These are phyloP conservation scores for Diaprepes abbreviatus DNA, from an alignment of 2,888 invertebrate species.

Conservation along the genomic window DNA sequence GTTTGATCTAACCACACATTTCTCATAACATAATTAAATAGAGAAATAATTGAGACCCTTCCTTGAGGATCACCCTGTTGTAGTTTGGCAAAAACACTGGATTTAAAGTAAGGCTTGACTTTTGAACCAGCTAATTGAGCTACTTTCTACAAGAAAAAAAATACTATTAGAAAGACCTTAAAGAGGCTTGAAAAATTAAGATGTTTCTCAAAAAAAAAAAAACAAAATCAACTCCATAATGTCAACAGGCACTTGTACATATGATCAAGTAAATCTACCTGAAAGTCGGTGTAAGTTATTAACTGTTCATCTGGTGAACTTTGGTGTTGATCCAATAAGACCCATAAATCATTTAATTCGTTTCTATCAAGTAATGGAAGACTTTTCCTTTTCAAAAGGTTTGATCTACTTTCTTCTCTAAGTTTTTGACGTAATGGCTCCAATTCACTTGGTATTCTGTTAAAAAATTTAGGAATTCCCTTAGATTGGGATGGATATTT, in stretches of 20 bases:
- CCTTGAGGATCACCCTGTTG: conserved; percentile 90
- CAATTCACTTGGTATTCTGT: conserved; percentile 81
- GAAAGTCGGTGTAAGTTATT: conserved; percentile 88
- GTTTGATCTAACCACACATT: conserved; percentile 97
- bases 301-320: conserved; percentile 85
- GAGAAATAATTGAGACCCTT: conserved; percentile 86
- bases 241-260: too few relatives aligned
- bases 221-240: too few relatives aligned
- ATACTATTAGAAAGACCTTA: too few relatives aligned
- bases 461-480: conserved; percentile 82
- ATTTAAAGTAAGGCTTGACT: conserved; percentile 80
- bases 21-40: conserved; percentile 96
- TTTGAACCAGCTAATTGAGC: conserved; percentile 77
- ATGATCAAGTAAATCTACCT: too few relatives aligned
- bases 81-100: conserved; percentile 89
- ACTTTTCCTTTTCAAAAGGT: conserved; percentile 88
- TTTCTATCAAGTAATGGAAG: conserved; percentile 88
- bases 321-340: conserved; percentile 84
- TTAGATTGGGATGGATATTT: conserved; percentile 67
- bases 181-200: too few relatives aligned
- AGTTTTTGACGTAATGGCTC: conserved; percentile 85
- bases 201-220: too few relatives aligned
- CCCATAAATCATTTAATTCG: conserved; percentile 88
- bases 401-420: conserved; percentile 89
- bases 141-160: conserved; percentile 74